Percentiles rank a stretch among this genome's conserved stretches.
These are phyloP conservation scores for Daboia siamensis DNA, from an alignment of 2,113 vertebrate species.

Conservation along the genomic window DNA sequence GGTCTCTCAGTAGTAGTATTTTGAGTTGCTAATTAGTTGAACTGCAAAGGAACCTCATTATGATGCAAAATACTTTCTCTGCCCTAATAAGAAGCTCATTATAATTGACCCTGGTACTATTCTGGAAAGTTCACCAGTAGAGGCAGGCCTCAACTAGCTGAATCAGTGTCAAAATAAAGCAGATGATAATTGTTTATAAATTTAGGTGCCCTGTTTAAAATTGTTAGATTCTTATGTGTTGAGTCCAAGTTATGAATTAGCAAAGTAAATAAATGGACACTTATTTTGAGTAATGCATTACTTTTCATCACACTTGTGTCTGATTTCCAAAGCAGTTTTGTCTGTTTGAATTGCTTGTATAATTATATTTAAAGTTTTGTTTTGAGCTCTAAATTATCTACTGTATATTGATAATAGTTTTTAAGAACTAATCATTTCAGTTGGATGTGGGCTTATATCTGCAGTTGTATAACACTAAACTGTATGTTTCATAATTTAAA, in stretches of 20 bases:
- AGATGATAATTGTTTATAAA: background rate
- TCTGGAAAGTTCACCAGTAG: background rate
- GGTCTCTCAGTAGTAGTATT: background rate
- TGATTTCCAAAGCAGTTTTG: background rate
- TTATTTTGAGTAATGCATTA: background rate
- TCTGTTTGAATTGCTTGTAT: slow-evolving; percentile 1
- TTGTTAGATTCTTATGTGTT: background rate
- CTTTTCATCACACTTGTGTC: background rate
- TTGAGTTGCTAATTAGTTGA: background rate
- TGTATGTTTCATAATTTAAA: background rate
- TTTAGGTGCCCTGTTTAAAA: background rate
- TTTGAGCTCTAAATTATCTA: background rate
- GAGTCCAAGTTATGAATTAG: background rate
- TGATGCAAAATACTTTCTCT: background rate
- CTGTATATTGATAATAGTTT: background rate
- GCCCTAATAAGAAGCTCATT: background rate
- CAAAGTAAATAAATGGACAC: background rate
- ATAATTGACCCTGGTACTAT: background rate
- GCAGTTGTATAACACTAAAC: background rate
- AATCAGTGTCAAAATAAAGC: background rate
- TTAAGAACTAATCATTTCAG: background rate
- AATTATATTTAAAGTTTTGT: background rate
- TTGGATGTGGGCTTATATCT: background rate
- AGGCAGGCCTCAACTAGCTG: background rate
- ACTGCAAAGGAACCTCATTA: background rate